These are phyloP conservation scores for Anorthoa munda DNA, from an alignment of 2,888 invertebrate genomes.

Conservation along the genomic window DNA sequence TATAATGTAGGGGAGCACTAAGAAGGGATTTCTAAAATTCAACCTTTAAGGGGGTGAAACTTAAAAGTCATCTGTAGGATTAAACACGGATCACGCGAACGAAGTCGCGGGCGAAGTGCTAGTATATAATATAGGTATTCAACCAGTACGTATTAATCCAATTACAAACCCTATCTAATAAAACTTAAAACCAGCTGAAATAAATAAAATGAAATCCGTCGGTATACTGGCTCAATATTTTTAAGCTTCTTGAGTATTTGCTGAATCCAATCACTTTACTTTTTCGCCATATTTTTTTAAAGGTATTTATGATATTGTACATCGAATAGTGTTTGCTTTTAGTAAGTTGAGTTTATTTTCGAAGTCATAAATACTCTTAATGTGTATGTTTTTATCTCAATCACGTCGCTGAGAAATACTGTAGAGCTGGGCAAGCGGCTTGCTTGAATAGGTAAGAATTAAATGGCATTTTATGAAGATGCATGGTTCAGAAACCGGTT, in stretches of 20 bases:
- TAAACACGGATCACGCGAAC: no score
- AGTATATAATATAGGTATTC: no score
- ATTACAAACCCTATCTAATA: not conserved
- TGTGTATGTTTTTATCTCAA: not conserved
- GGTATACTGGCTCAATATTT: conserved; percentile 19
- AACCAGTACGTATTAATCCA: not conserved
- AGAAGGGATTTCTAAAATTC: no score
- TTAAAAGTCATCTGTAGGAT: no score
- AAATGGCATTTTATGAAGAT: no score
- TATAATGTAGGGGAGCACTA: no score
- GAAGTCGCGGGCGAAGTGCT: no score
- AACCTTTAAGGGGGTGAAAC: no score
- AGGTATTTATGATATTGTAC: conserved; percentile 4
- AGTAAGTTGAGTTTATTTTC: not conserved
- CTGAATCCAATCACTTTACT: conserved; percentile 36
- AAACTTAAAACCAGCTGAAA: conserved; percentile 15
- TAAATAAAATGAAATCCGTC: conserved; percentile 20
- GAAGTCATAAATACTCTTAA: not conserved
- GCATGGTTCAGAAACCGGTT: no score
- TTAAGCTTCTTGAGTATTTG: not conserved
- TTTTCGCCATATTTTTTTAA: conserved; percentile 20
- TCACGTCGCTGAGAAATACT: not conserved
- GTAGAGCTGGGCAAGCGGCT: no score
- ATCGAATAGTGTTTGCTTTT: not conserved
- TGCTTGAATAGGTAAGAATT: no score